Evolutionary conservation across 2,888 invertebrate genomes (phyloP), one percentile per base, ranked within the genome.

Genomic region (Uropetala carovei): DNA sequence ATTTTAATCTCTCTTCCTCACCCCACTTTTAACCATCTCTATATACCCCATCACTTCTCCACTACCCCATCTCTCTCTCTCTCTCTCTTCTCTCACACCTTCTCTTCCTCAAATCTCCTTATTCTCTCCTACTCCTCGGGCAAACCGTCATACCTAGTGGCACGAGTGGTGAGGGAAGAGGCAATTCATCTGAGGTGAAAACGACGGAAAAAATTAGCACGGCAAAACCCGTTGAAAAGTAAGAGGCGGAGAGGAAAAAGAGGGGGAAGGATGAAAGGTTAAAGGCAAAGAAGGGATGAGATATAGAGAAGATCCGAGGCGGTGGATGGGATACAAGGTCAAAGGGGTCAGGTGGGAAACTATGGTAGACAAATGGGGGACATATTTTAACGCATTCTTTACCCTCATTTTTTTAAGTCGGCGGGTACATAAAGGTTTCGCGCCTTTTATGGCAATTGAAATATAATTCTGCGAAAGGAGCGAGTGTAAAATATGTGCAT

Each of bases 321-420:
- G 22, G 22, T 22, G 22, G 75, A 27, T 22, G 10, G 75, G 22
- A 10, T 27, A 75, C 9, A 27, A 27, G 75, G 13, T 75, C 75
- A 75, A 0, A 68, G n/a, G 7, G 68, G 68, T 64, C 64, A 16
- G 16, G 11, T 64, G 16, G 27, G 75, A 75, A 27, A 27, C 75
- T 75, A 27, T 27, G 75, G 75, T 75, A 75, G 75, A 75, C 75
- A 75, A 75, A 75, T 75, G 75, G 75, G 75, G 75, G 75, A 75
- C 75, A 75, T 75, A 75, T 75, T 75, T 75, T 75, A 75, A 18
- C 11, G 75, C 22, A 75, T 75, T 75, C 75, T 75, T 43, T 27
- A 68, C 68, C n/a, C 18, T 18, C n/a, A 13, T 11, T 22, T 75
- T 75, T 27, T 75, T 75, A 22, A 18, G n/a, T 75, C 27, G 13